Evolutionary conservation across 1,140 invertebrate species (phyloP), one percentile per base, ranked within the genome.

Genomic region (Helicoverpa zea): DNA sequence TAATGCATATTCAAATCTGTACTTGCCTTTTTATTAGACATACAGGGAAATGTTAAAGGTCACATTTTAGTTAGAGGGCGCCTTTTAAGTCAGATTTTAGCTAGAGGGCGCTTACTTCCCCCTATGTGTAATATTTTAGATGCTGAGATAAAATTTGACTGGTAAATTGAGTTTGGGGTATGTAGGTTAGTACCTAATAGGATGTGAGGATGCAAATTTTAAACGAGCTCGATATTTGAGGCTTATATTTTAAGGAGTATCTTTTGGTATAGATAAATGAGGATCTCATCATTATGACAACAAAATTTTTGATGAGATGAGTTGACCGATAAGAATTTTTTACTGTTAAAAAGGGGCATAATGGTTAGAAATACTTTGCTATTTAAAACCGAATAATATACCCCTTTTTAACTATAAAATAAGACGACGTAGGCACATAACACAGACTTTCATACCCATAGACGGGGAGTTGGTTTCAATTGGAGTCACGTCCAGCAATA

Each of bases 1-100:
- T 81, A 81, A 81, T 81, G 75, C 75, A 81, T 81, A 81, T 81
- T 81, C 75, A 81, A 81, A 81, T 81, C 81, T 73, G 43, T 73
- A 52, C 61, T 61, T 29, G 47, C 47, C 29, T 77, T 77, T 77
- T 77, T 77, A 77, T 77, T 77, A 77, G 29, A 16, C 75, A 64
- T 64, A 64, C 51, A 77, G 43, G 47, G 49, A 66, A 64, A 77
- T 66, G 75, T 66, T 49, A 77, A 77, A 77, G 75, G 75, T 77
- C 66, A 43, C 61, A 29, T 30, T 66, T 51, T 54, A 64, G 61
- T 76, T 30, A 63, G 59, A 51, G 58, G 54, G 43, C 14, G 23
- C 47, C 59, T 77, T 77, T 77, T 64, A 77, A 49, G 10, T 16
- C 59, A 29, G 54, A 49, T 73, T 73, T 73, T 35, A 73, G 59